These are phyloP conservation scores for Crotalus horridus DNA, from an alignment of 2,113 vertebrate species.

Conservation along the genomic window DNA sequence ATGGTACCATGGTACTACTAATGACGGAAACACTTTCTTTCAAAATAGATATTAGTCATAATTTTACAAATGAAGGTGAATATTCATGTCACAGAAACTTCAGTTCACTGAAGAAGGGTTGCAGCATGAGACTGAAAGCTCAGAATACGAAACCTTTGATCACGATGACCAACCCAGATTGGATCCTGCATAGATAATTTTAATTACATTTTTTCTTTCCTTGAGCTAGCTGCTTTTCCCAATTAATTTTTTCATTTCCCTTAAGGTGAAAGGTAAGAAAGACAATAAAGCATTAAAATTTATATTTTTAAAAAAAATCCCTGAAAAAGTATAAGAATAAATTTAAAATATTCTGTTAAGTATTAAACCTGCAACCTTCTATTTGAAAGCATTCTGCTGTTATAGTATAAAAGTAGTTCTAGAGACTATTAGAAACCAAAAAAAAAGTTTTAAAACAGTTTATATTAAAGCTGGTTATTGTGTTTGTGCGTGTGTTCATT, in stretches of 20 bases:
- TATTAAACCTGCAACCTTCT: neutral
- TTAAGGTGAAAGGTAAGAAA: neutral
- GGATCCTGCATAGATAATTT: too few relatives aligned
- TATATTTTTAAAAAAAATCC: neutral
- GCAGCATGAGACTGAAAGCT: neutral
- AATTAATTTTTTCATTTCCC: neutral
- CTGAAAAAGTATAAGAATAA: neutral
- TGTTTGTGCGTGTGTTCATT: neutral
- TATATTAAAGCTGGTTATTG: neutral
- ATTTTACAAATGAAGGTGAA: neutral
- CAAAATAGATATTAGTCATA: neutral
- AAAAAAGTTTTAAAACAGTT: neutral
- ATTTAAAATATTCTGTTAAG: neutral
- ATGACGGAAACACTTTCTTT: neutral
- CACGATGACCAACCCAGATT: too few relatives aligned
- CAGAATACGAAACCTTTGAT: too few relatives aligned
- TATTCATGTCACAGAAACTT: too few relatives aligned
- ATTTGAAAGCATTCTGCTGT: neutral
- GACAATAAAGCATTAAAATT: neutral
- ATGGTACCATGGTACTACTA: neutral
- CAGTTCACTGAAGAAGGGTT: neutral
- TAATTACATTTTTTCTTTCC: too few relatives aligned
- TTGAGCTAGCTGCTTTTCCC: neutral
- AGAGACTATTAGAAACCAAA: neutral
- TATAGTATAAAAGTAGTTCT: neutral